Evolutionary conservation across 1,140 invertebrate genomes (phyloP).

Genomic region (Lordiphosa collinella): DNA sequence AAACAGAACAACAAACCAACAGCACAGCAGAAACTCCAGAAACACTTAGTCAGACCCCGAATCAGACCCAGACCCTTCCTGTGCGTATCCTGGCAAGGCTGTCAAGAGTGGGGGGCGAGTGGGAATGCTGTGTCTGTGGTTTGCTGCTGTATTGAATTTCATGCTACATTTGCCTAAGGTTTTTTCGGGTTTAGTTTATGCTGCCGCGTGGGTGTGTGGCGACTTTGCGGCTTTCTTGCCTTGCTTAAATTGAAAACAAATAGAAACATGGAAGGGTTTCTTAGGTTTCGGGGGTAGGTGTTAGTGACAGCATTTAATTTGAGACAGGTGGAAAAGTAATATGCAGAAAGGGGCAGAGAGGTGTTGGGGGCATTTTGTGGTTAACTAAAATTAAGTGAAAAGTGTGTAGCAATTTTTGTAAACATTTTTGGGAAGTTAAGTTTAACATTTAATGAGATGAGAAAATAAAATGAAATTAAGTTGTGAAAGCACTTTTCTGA

Average conservation of each 20-base stretch:
- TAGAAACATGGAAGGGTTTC: slow-evolving; percentile 9
- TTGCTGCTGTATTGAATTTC: slow-evolving; percentile 69
- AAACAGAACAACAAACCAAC: slow-evolving; percentile 27
- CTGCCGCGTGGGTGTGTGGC: slow-evolving; percentile 40
- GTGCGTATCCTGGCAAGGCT: slow-evolving; percentile 4
- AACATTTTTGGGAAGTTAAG: no score
- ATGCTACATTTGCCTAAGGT: slow-evolving; percentile 71
- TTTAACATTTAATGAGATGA: no score
- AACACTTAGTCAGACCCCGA: slow-evolving; percentile 61
- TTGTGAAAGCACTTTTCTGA: no score
- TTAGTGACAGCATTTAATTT: slow-evolving; percentile 49
- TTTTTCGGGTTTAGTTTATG: slow-evolving; percentile 14
- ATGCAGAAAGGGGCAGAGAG: slow-evolving; percentile 12
- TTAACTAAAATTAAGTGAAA: no score
- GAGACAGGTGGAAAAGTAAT: slow-evolving; percentile 38
- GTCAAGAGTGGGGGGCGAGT: slow-evolving; percentile 9
- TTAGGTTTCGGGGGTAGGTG: slow-evolving; percentile 27
- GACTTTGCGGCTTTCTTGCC: slow-evolving; percentile 63
- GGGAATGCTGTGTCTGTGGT: slow-evolving; percentile 1
- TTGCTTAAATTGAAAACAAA: slow-evolving; percentile 68
- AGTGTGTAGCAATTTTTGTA: no score
- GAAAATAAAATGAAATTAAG: no score
- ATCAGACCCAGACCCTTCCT: slow-evolving; percentile 19
- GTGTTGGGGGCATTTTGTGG: slow-evolving; percentile 5
- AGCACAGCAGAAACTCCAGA: slow-evolving; percentile 55